phyloP scores from a whole-genome alignment of 1,140 invertebrate species.

The Drosophila arizonae region DNA sequence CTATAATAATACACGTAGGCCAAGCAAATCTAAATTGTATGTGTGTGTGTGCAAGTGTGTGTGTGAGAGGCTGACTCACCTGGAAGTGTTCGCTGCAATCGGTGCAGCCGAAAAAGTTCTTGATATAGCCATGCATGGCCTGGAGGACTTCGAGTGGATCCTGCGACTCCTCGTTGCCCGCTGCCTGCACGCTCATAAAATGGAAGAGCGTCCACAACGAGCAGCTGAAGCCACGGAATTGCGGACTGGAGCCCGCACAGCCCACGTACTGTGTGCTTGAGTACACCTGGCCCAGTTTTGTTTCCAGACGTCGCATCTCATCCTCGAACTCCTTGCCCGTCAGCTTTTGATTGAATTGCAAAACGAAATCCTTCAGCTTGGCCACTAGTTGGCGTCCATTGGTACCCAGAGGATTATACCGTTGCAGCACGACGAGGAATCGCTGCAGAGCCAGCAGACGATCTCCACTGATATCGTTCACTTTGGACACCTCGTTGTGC shows the following conservation, averaged over 20 bases:
- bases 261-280: constrained; percentile 84
- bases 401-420: constrained; percentile 83
- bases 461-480: constrained; percentile 87
- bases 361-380: constrained; percentile 63
- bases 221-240: constrained; percentile 95
- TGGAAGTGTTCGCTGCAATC: constrained; percentile 95
- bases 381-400: constrained; percentile 87
- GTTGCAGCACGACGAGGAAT: constrained; percentile 88
- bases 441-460: constrained; percentile 88
- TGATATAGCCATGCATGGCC: constrained; percentile 94
- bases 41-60: neutral
- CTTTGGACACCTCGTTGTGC: constrained; percentile 90
- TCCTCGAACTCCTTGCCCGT: constrained; percentile 66
- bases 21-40: neutral
- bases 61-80: constrained; percentile 83
- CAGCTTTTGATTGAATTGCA: constrained; percentile 61
- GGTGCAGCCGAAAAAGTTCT: constrained; percentile 96
- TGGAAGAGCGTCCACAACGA: constrained; percentile 98
- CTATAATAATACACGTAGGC: constrained; percentile 22
- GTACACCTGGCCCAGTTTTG: constrained; percentile 48
- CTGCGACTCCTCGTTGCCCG: constrained; percentile 82
- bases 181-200: constrained; percentile 92
- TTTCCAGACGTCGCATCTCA: constrained; percentile 58
- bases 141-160: constrained; percentile 88
- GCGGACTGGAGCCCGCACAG: constrained; percentile 86